phyloP scores from a whole-genome alignment of 2,888 invertebrate species.

The Cerastoderma edule region DNA sequence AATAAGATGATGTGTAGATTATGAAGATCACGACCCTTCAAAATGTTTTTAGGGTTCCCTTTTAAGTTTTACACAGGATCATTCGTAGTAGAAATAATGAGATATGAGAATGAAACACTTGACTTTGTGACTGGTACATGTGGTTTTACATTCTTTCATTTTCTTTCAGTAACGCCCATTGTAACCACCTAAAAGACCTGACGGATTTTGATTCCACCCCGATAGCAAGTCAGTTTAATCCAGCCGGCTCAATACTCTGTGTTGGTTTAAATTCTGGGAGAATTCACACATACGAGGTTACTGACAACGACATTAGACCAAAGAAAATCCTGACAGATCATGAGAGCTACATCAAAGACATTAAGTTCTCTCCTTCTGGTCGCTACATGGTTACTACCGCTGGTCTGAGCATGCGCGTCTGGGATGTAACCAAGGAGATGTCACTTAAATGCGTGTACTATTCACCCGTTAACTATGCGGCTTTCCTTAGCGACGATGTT shows the following conservation, averaged over 20 bases:
- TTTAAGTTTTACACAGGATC: no score
- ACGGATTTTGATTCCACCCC: slow-evolving; percentile 16
- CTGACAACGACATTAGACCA: slow-evolving; percentile 11
- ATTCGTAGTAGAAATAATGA: no score
- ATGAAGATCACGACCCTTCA: no score
- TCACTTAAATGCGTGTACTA: slow-evolving; percentile 40
- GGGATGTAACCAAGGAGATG: slow-evolving; percentile 44
- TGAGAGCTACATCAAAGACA: slow-evolving; percentile 47
- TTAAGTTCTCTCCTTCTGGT: slow-evolving; percentile 46
- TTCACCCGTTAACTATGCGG: slow-evolving; percentile 46
- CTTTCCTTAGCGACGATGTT: slow-evolving; percentile 35
- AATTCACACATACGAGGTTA: slow-evolving; percentile 41
- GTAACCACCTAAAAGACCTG: slow-evolving; percentile 20
- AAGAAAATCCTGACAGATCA: slow-evolving; percentile 26
- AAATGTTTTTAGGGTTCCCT: no score
- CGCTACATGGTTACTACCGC: slow-evolving; percentile 47
- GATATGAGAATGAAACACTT: background rate
- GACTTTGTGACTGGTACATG: background rate
- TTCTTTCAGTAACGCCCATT: slow-evolving; percentile 34
- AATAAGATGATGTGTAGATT: no score
- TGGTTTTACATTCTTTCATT: background rate
- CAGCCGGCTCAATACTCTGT: slow-evolving; percentile 36
- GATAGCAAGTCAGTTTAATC: slow-evolving; percentile 19
- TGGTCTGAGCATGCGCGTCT: slow-evolving; percentile 54
- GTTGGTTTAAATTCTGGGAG: slow-evolving; percentile 40